Evolutionary conservation across 2,113 vertebrate species (phyloP).

Genomic region (Brienomyrus brachyistius): DNA sequence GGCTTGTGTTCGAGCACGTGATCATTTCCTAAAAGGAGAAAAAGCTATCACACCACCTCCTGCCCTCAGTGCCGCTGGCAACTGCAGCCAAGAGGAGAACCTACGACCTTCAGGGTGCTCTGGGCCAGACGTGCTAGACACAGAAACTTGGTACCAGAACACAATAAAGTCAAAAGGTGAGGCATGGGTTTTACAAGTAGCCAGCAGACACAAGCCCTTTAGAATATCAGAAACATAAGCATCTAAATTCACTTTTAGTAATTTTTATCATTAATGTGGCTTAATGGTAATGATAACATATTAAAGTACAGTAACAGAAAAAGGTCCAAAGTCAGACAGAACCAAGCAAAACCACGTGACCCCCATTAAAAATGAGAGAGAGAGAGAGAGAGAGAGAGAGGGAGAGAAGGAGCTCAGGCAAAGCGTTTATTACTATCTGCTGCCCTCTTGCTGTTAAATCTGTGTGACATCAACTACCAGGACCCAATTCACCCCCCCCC

Average conservation of each 20-base stretch:
- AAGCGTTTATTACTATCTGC: conserved; percentile 28
- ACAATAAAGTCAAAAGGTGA: neutral
- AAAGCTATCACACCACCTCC: neutral
- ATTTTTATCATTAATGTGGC: neutral
- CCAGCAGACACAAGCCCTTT: neutral
- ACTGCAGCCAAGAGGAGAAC: neutral
- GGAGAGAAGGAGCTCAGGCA: neutral
- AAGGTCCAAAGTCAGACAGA: neutral
- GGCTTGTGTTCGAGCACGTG: neutral
- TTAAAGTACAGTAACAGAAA: neutral
- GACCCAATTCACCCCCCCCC: neutral
- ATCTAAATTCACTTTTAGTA: neutral
- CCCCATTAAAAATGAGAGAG: neutral
- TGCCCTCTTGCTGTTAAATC: conserved; percentile 40
- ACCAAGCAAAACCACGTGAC: neutral
- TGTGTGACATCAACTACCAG: conserved; percentile 14
- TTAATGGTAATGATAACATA: neutral
- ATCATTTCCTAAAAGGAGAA: neutral
- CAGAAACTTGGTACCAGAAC: neutral
- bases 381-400: neutral
- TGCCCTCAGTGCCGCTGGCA: neutral
- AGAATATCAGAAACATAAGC: neutral
- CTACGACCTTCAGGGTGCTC: neutral
- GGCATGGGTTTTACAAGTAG: neutral
- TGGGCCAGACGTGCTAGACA: neutral